These are phyloP conservation scores for Heteropelma amictum DNA, from an alignment of 2,888 invertebrate genomes.

Conservation along the genomic window DNA sequence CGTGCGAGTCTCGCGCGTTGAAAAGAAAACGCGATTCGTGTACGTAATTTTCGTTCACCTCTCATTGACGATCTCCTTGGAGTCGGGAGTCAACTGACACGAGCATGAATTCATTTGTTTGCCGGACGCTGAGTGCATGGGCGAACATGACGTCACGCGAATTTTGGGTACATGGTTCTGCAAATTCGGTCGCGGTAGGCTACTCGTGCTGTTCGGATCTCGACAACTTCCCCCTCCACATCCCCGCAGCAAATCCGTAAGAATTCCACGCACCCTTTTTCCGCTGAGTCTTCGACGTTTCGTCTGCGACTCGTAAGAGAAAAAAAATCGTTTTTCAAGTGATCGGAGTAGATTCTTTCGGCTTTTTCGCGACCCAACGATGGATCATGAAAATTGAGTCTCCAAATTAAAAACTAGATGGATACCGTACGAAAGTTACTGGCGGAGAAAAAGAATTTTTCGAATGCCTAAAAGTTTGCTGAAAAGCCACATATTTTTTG, in stretches of 20 bases:
- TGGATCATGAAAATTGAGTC: no score
- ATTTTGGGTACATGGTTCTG: conserved; percentile 50
- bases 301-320: conserved; percentile 55
- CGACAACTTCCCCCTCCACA: conserved; percentile 73
- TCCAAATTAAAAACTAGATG: no score
- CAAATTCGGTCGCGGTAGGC: conserved; percentile 19
- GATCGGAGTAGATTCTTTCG: no score
- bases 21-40: no score
- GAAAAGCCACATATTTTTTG: no score
- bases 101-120: conserved; percentile 14
- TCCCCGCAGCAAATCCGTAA: conserved; percentile 71
- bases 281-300: conserved; percentile 70
- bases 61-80: conserved; percentile 32
- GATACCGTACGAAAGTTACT: no score
- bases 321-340: background rate
- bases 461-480: no score
- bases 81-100: conserved; percentile 19
- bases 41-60: conserved; percentile 41
- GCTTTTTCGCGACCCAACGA: no score
- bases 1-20: background rate
- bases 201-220: conserved; percentile 55
- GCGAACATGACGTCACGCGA: conserved; percentile 44
- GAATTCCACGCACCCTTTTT: conserved; percentile 69
- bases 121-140: conserved; percentile 14
- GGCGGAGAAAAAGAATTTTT: no score